These are phyloP conservation scores for Acomys russatus DNA, from an alignment of 2,797 vertebrate species.

Conservation along the genomic window DNA sequence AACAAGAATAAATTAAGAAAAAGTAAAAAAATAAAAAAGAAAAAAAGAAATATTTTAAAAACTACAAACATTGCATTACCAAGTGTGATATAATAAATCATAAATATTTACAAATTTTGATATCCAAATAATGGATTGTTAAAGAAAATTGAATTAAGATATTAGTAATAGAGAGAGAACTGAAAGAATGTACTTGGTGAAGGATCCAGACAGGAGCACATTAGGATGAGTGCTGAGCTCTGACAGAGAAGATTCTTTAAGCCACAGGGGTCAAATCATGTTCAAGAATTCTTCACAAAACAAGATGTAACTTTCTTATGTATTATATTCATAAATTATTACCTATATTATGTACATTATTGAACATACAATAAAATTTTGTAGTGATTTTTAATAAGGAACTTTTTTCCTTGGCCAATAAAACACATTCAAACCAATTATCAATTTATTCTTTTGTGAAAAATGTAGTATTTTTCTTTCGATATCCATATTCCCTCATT, in stretches of 20 bases:
- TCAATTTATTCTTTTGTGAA: background rate
- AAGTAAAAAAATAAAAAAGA: no score
- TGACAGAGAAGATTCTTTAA: constrained; percentile 36
- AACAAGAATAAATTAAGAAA: no score
- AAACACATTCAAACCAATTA: background rate
- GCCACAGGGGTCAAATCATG: constrained; percentile 50
- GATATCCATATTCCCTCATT: background rate
- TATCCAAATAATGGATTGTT: constrained; percentile 84
- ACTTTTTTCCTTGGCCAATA: background rate
- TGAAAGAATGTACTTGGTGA: constrained; percentile 49
- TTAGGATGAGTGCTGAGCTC: constrained; percentile 30
- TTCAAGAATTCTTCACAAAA: constrained; percentile 68
- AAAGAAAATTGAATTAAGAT: constrained; percentile 73
- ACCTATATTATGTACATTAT: background rate
- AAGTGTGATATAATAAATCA: constrained; percentile 91
- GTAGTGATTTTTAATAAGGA: background rate
- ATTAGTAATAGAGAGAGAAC: constrained; percentile 33
- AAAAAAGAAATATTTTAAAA: constrained; percentile 91
- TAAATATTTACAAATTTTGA: constrained; percentile 88
- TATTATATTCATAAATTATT: background rate
- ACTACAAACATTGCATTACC: constrained; percentile 89
- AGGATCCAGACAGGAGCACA: constrained; percentile 26
- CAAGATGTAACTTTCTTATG: background rate
- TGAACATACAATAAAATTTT: constrained; percentile 35
- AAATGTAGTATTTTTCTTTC: background rate